These are phyloP conservation scores for Ochropacha duplaris DNA, from an alignment of 2,888 invertebrate species.

Conservation along the genomic window DNA sequence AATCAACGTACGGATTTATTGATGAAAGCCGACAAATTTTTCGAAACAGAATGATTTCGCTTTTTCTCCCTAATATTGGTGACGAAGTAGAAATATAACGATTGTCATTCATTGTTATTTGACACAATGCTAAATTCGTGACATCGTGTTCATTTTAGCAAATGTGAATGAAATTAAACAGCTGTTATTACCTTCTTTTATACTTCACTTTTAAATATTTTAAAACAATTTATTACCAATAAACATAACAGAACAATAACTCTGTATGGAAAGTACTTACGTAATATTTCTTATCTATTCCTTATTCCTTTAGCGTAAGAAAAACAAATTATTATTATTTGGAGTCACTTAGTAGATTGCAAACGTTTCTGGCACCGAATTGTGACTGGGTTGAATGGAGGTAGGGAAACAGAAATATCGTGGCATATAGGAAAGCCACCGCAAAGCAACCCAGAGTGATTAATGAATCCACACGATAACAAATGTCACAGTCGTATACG, in stretches of 20 bases:
- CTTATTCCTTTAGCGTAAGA: not conserved
- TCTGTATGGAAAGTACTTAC: no score
- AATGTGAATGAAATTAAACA: not conserved
- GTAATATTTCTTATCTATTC: not conserved
- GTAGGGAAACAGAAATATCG: slow-evolving; percentile 44
- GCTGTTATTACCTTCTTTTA: not conserved
- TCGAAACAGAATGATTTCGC: slow-evolving; percentile 40
- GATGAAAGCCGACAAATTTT: slow-evolving; percentile 66
- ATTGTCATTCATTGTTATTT: slow-evolving; percentile 21
- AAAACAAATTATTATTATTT: slow-evolving; percentile 46
- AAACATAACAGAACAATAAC: no score
- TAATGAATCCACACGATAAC: slow-evolving; percentile 64
- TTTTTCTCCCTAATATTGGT: slow-evolving; percentile 41
- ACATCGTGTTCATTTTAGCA: not conserved
- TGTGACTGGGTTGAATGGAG: slow-evolving; percentile 39
- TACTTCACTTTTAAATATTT: no score
- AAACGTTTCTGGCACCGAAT: slow-evolving; percentile 50
- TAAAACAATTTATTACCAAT: no score
- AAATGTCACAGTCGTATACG: slow-evolving; percentile 43
- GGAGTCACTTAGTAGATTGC: slow-evolving; percentile 59
- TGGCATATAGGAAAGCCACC: slow-evolving; percentile 38
- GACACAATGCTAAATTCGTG: slow-evolving; percentile 6
- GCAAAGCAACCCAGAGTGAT: slow-evolving; percentile 53
- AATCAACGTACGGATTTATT: slow-evolving; percentile 75
- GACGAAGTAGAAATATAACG: slow-evolving; percentile 36